Evolutionary conservation across 1,140 invertebrate genomes (phyloP), one percentile per base, ranked within the genome.

Genomic region (Brachionus manjavacas): DNA sequence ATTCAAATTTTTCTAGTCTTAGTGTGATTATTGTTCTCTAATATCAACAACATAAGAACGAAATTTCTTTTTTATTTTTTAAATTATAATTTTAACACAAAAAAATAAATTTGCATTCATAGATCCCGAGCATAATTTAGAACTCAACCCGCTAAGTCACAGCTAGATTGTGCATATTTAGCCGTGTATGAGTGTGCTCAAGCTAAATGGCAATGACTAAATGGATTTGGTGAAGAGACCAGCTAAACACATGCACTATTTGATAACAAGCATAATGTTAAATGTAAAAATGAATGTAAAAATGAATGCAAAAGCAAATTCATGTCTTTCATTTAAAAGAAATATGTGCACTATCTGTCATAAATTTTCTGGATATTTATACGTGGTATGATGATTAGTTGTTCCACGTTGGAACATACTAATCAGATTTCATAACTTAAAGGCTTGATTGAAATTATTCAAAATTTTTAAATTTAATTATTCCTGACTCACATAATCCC

Each of bases 21-120:
- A 72, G 35, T 72, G 68, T 72, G 68, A 72, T 72, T 72, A 20
- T 35, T 72, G 68, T 72, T 68, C 31, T 68, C 28, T 31, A 72
- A 72, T 72, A 72, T 46, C 68, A 72, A 72, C 68, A 72, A 72
- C 16, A 72, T 39, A 72, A 72, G 1, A 39, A 72, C 16, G 39
- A 72, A 72, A 39, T 72, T 72, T 68, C 31, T 68, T 68, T 68
- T 68, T 68, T 72, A 41, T 20, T 41, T 41, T 70, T 39, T 41
- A 72, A 72, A 72, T 72, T 72, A 72, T 72, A 72, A 72, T 72
- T 72, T 72, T 72, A 72, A 16, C 68, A 72, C 68, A 41, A 35
- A 72, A 68, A 72, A 72, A 39, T 41, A 39, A 39, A 39, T 72
- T 72, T 72, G 68, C 68, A 72, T 72, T 72, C 68, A 41, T 72